phyloP scores from a whole-genome alignment of 2,797 vertebrate genomes.

The Alca torda region DNA sequence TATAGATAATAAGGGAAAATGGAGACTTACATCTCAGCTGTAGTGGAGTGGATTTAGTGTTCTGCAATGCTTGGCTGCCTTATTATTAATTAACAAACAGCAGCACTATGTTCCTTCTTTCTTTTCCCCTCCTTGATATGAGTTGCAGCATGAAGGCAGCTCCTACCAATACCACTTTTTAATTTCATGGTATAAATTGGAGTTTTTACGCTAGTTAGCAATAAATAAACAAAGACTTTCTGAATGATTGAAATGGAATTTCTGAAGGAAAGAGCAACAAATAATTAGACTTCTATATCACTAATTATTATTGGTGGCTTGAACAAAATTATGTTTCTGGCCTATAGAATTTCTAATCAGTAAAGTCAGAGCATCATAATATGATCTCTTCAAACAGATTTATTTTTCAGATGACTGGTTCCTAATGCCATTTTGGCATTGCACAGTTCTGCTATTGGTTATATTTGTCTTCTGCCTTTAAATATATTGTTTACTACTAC shows the following conservation, averaged over 20 bases:
- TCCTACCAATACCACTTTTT: slow-evolving; percentile 68
- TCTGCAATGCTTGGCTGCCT: slow-evolving; percentile 51
- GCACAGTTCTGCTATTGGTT: background rate
- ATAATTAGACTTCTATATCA: slow-evolving; percentile 68
- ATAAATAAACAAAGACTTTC: slow-evolving; percentile 70
- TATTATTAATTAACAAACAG: slow-evolving; percentile 75
- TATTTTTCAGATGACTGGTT: slow-evolving; percentile 37
- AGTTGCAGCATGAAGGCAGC: slow-evolving; percentile 63
- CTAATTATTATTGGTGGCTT: slow-evolving; percentile 66
- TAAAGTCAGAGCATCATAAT: slow-evolving; percentile 43
- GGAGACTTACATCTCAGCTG: slow-evolving; percentile 14
- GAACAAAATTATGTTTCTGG: slow-evolving; percentile 58
- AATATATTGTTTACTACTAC: background rate
- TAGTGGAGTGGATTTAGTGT: slow-evolving; percentile 20
- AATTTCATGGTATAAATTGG: slow-evolving; percentile 76
- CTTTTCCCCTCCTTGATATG: slow-evolving; percentile 60
- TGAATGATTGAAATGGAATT: slow-evolving; percentile 69
- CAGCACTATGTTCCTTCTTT: slow-evolving; percentile 57
- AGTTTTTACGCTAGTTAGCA: slow-evolving; percentile 70
- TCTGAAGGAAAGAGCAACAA: slow-evolving; percentile 68
- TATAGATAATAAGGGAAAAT: background rate
- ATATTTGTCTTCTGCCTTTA: background rate
- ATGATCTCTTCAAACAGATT: slow-evolving; percentile 42
- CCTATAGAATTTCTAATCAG: slow-evolving; percentile 61
- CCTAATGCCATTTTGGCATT: slow-evolving; percentile 6